Base-by-base conservation (phyloP, 2,113 vertebrate genomes). In the Galeopterus variegatus region DNA sequence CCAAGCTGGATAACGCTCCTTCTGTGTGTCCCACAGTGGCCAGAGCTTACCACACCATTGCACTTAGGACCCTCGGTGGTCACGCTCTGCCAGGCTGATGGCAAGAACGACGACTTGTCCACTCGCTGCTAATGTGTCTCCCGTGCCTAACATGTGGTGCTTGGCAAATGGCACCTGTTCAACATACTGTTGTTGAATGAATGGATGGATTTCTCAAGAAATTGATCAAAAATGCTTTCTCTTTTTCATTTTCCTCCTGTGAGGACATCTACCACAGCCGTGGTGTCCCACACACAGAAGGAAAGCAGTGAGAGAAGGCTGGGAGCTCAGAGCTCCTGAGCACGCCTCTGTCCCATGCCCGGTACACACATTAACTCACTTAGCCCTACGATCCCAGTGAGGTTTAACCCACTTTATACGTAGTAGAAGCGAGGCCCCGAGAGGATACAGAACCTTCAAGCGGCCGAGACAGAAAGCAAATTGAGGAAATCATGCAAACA, bases 401-500 rank as follows among this genome's bases (percentile, higher is more conserved):
- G 33, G 18, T 18, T 58, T 48, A 18, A 1, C 23, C 52, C 21
- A 48, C 62, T 64, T 77, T n/a, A 45, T 1, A 41, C 21, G 18
- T 69, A 31, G 41, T 1, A 10, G n/a, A 88, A 69, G 17, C 52
- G 50, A 85, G 28, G 62, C 45, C 92, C 56, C 75, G 56, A 92
- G 75, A 92, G 28, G 52, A 69, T 14, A 88, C 18, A 60, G 21
- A 85, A 54, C 12, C 67, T 70, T 41, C 26, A 92, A 64, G 36
- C 3, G 0, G 19, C 14, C 58, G 24, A 92, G 45, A 70, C 6
- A 15, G 33, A 93, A 88, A 82, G 60, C 52, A 92, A 89, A 26
- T 6, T 70, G 45, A 81, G 13, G n/a, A 94, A 90, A 85, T 58
- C 23, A 88, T 64, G 33, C 91, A 88, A 96, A 97, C 56, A 89